A percentile compares a stretch with the other conserved stretches of the same genome.
Evolutionary conservation across 2,797 vertebrate genomes (phyloP).

Genomic region (Sebastiscus tertius): DNA sequence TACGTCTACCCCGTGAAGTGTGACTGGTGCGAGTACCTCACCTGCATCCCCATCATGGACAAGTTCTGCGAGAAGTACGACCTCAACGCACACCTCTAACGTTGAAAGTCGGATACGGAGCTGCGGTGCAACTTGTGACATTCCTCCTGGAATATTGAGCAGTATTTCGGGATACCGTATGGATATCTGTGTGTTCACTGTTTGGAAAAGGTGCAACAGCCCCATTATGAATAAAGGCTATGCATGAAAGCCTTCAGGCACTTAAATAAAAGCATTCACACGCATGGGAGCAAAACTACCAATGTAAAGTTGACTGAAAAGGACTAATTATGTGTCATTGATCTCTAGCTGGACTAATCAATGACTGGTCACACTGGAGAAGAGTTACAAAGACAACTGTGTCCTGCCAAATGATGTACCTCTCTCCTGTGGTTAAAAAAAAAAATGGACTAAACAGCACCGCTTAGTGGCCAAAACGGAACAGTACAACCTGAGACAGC

Average conservation of each 20-base stretch:
- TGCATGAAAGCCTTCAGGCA: constrained; percentile 14
- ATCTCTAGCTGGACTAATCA: constrained; percentile 51
- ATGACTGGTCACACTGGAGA: constrained; percentile 6
- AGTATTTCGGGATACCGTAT: constrained; percentile 8
- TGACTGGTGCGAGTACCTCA: constrained; percentile 97
- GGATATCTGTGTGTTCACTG: background rate
- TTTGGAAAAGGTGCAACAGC: background rate
- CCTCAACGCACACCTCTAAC: constrained; percentile 93
- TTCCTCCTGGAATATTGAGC: background rate
- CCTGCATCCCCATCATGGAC: constrained; percentile 98
- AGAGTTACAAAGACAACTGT: background rate
- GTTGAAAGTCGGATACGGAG: background rate
- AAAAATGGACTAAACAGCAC: background rate
- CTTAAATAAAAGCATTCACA: background rate
- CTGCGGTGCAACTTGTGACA: background rate
- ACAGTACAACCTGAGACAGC: background rate
- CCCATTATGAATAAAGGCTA: background rate
- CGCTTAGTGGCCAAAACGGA: constrained; percentile 27
- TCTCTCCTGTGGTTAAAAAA: background rate
- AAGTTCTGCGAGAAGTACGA: constrained; percentile 99
- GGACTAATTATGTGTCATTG: constrained; percentile 11
- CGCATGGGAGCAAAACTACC: background rate
- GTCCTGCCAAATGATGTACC: background rate
- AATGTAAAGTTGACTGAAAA: constrained; percentile 12
- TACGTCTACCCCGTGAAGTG: constrained; percentile 95